Evolutionary conservation across 1,140 invertebrate species (phyloP).

Genomic region (Calliopsis andreniformis): DNA sequence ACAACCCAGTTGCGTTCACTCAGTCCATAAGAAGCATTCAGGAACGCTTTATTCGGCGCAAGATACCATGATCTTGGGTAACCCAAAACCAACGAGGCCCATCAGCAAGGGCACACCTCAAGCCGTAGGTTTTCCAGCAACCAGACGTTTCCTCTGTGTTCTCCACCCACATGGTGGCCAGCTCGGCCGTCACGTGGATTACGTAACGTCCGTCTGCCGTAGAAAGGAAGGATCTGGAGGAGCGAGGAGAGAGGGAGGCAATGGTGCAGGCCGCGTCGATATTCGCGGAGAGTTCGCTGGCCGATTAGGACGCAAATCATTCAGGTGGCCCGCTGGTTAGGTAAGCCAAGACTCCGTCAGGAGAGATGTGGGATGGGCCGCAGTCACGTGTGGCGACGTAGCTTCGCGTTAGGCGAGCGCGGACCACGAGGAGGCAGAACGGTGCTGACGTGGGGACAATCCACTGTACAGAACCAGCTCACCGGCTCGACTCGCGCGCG

Average conservation of each 20-base stretch:
- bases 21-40: no score
- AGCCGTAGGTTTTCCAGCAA: slow-evolving; percentile 52
- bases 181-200: slow-evolving; percentile 50
- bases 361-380: slow-evolving; percentile 67
- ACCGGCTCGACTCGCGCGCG: slow-evolving; percentile 28
- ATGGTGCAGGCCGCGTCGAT: slow-evolving; percentile 38
- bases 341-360: slow-evolving; percentile 62
- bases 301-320: slow-evolving; percentile 77
- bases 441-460: slow-evolving; percentile 69
- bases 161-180: slow-evolving; percentile 59
- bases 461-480: slow-evolving; percentile 58
- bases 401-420: slow-evolving; percentile 66
- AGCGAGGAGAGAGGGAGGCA: slow-evolving; percentile 13
- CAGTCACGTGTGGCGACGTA: slow-evolving; percentile 76
- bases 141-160: slow-evolving; percentile 66
- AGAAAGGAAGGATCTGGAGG: not conserved
- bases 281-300: slow-evolving; percentile 68
- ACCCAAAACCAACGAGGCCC: slow-evolving; percentile 53
- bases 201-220: slow-evolving; percentile 35
- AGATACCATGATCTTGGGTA: slow-evolving; percentile 22
- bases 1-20: no score
- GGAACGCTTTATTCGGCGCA: no score
- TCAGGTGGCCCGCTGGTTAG: slow-evolving; percentile 70
- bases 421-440: slow-evolving; percentile 54
- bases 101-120: slow-evolving; percentile 43